Evolutionary conservation across 2,113 vertebrate genomes (phyloP), one percentile per base, ranked within the genome.

Genomic region (Opisthocomus hoazin): DNA sequence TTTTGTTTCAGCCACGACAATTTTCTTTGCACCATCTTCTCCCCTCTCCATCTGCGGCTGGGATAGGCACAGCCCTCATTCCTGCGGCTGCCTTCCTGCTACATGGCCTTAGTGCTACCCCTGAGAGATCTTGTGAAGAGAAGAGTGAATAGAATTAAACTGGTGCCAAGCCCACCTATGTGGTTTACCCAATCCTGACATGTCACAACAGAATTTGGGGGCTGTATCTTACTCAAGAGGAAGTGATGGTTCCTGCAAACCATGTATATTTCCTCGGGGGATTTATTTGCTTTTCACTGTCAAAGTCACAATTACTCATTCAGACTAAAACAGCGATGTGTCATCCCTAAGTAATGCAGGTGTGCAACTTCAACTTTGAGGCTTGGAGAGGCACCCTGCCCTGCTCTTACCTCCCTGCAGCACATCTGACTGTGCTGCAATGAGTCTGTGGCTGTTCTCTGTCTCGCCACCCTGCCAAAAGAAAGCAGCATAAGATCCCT

Each of bases 201-300:
- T 60, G 91, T 86, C 84, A 30, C 15, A 91, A 75, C 85, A 54
- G 76, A 74, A 80, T 43, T 41, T 29, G 9, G 58, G n/a, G 34
- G 27, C 51, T 89, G 60, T 27, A 11, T 81, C 77, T 93, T 89
- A 64, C 74, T 85, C 95, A 97, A 60, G 63, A 87, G 93, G 94
- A 96, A 96, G 51, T 68, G 80, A 83, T 57, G 18, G 53, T 14
- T 94, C 48, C 73, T 80, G 30, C 5, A 66, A 64, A 46, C 20
- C 21, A 39, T 6, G 36, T 37, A 1, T 37, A 11, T 80, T 85
- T 89, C 60, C 84, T 64, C 9, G 22, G 46, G 5, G 36, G 34
- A 4, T 4, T 96, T 70, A 60, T 87, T 92, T 80, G 65, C 46
- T 79, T 69, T 91, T 71, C 36, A 19, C 22, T 22, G 29, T 81